Percentiles rank a stretch among this genome's conserved stretches.
These are phyloP conservation scores for Sycon ciliatum DNA, from an alignment of 37 sponge, comb jelly and placozoan species.

Conservation along the genomic window DNA sequence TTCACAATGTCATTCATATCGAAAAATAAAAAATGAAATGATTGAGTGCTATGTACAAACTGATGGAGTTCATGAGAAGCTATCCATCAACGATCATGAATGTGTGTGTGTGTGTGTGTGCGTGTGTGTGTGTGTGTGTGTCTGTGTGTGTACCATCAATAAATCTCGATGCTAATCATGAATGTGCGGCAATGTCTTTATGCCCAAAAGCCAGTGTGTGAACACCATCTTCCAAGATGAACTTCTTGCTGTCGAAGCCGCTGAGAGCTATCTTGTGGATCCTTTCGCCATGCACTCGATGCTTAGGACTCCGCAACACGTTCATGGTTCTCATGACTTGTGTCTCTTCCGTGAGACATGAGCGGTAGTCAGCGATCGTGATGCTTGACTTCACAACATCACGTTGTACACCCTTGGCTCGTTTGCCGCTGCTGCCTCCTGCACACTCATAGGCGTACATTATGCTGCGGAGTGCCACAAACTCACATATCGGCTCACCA, in stretches of 20 bases:
- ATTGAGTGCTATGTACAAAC: too few relatives aligned
- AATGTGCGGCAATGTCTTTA: not conserved
- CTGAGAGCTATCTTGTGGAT: constrained; percentile 1
- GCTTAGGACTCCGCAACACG: not conserved
- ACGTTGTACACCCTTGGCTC: too few relatives aligned
- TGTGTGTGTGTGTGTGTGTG: too few relatives aligned
- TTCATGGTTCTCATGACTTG: not conserved
- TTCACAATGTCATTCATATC: too few relatives aligned
- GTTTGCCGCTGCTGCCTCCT: too few relatives aligned
- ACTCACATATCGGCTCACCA: not conserved
- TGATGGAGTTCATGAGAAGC: too few relatives aligned
- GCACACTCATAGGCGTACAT: too few relatives aligned
- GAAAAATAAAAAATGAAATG: too few relatives aligned
- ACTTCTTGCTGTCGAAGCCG: constrained; percentile 14
- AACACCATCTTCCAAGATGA: not conserved
- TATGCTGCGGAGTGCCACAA: constrained; percentile 17
- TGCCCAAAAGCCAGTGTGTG: not conserved
- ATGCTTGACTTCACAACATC: not conserved
- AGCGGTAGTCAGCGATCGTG: not conserved
- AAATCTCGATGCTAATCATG: not conserved
- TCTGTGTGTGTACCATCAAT: too few relatives aligned
- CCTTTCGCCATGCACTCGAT: not conserved
- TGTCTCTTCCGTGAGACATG: not conserved
- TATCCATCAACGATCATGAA: too few relatives aligned
- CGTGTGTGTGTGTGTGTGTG: too few relatives aligned